Conservation (phyloP, 1,140 invertebrate species). For the Drosophila littoralis region DNA sequence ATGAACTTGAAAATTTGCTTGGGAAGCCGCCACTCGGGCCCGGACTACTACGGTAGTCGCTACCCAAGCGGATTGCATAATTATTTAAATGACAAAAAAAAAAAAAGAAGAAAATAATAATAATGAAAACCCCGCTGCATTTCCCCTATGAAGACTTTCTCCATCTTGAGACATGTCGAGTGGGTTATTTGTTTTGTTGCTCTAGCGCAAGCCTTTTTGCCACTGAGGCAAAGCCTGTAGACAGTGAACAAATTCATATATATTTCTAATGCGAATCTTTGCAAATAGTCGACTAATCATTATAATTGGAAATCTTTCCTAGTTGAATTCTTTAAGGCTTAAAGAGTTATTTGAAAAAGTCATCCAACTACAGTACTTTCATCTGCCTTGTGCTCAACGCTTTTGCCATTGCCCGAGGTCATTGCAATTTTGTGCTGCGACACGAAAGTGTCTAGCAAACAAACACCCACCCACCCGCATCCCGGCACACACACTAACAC, state of each 20-base stretch:
- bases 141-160: slow-evolving; percentile 59
- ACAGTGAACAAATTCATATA: not conserved
- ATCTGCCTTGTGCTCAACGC: slow-evolving; percentile 45
- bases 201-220: not conserved
- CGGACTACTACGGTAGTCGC: slow-evolving; percentile 31
- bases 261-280: slow-evolving; percentile 5
- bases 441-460: slow-evolving; percentile 64
- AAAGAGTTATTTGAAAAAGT: slow-evolving; percentile 41
- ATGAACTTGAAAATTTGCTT: slow-evolving; percentile 74
- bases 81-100: slow-evolving; percentile 64
- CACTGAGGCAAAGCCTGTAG: not conserved
- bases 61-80: slow-evolving; percentile 63
- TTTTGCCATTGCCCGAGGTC: slow-evolving; percentile 66
- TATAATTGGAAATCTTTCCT: not conserved
- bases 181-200: slow-evolving; percentile 37
- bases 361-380: slow-evolving; percentile 50
- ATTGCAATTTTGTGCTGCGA: slow-evolving; percentile 65
- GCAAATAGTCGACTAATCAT: not conserved
- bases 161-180: slow-evolving; percentile 76
- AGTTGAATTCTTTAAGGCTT: slow-evolving; percentile 14
- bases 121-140: slow-evolving; percentile 33
- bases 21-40: slow-evolving; percentile 38
- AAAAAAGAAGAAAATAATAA: not conserved
- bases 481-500: slow-evolving; percentile 10
- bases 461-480: slow-evolving; percentile 21